Evolutionary conservation across 35 echinoderm and acorn worm species (phyloP).

Genomic region (Strongylocentrotus purpuratus): DNA sequence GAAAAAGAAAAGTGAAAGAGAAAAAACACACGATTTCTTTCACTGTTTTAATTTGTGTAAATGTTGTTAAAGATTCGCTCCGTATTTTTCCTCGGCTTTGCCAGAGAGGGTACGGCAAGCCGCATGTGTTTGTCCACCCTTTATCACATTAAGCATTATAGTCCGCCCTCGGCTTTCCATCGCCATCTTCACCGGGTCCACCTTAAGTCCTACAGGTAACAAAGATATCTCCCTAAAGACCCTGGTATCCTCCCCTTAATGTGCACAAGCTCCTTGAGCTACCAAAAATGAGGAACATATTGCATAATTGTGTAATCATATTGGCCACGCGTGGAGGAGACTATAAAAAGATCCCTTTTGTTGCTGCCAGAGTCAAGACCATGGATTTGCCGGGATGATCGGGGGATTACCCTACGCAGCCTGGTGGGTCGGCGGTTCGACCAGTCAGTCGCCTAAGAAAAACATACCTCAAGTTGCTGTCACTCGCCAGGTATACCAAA

Average conservation of each 20-base stretch:
- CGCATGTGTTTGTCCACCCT: background rate
- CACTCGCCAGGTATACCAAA: slow-evolving; percentile 30
- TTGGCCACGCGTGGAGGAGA: background rate
- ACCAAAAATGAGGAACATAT: background rate
- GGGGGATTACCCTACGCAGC: background rate
- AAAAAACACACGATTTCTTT: background rate
- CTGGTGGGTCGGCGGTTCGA: background rate
- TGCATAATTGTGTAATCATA: background rate
- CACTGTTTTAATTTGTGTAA: background rate
- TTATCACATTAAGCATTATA: background rate
- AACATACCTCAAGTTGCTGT: background rate
- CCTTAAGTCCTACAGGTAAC: background rate
- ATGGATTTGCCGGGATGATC: background rate
- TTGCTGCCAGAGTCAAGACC: background rate
- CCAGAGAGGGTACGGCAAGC: background rate
- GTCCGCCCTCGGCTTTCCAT: background rate
- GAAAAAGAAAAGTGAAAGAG: background rate
- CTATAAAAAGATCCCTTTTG: background rate
- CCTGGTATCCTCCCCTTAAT: background rate
- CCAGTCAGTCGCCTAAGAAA: background rate
- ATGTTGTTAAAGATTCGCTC: background rate
- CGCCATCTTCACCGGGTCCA: background rate
- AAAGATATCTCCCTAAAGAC: background rate
- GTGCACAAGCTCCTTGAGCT: background rate
- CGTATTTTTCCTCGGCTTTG: background rate